Evolutionary conservation across 2,888 invertebrate genomes (phyloP), one percentile per base, ranked within the genome.

Genomic region (Allacma fusca): DNA sequence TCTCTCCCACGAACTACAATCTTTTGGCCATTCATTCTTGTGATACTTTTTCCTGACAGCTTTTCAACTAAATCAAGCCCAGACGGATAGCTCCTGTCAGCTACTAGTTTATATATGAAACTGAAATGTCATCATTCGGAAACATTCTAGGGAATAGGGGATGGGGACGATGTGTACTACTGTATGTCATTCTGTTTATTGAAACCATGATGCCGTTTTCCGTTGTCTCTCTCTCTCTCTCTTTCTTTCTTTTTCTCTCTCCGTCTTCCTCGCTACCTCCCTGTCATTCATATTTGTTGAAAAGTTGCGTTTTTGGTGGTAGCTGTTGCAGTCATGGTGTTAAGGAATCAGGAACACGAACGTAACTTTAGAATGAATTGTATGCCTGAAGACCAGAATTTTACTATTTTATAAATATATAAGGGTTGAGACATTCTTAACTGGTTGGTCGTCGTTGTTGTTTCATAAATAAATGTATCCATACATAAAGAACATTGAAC

Each of bases 21-120:
- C 50, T 50, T 50, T n/a, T 50, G 2, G 50, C 19, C 50, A 50
- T 50, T 50, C 50, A 50, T 50, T 50, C 50, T 50, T 50, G 50
- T n/a, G 50, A 50, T 50, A 50, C 50, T 50, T 50, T 50, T 50
- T 16, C 50, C 2, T 50, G 50, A 50, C 50, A 50, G 50, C 50
- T 1, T 13, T n/a, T 19, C 50, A 50, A 50, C 50, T 5, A 50
- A 50, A 50, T n/a, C 50, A 50, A 50, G 50, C 50, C 16, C 2
- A 50, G 50, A 50, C 50, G 19, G 5, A 50, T 5, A 19, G 19
- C 16, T 19, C 7, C 50, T 50, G 50, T 50, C 50, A 50, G 50
- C 16, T 50, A n/a, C n/a, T n/a, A 50, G 16, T 13, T 5, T 50
- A 16, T 50, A 50, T 16, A 13, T 16, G 50, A 4, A 16, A 50